A percentile compares a stretch with the other conserved stretches of the same genome.
These are phyloP conservation scores for Ctenodactylus gundi DNA, from an alignment of 2,113 vertebrate genomes.

Conservation along the genomic window DNA sequence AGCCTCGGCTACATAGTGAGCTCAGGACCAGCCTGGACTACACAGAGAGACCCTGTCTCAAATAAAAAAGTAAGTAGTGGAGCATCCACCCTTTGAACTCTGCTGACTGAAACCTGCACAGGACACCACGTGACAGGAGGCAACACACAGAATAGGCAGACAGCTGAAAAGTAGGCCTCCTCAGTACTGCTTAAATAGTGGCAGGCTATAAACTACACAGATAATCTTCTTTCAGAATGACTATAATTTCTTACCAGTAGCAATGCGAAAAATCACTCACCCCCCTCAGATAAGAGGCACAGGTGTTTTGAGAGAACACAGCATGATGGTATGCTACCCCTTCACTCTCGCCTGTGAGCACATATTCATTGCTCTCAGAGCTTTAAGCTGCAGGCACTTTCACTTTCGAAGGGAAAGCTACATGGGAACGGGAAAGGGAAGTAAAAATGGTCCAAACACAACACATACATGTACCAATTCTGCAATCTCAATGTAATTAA, in stretches of 20 bases:
- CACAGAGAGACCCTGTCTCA: no score
- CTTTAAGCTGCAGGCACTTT: not conserved
- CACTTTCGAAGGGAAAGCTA: not conserved
- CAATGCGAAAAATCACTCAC: not conserved
- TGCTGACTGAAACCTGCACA: not conserved
- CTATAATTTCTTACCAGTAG: conserved; percentile 37
- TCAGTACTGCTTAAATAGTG: not conserved
- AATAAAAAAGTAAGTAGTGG: conserved; percentile 24
- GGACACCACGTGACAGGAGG: not conserved
- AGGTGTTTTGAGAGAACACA: not conserved
- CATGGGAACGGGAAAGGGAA: no score
- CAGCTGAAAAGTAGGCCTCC: conserved; percentile 50
- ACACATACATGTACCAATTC: no score
- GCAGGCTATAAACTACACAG: not conserved
- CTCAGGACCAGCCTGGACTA: no score
- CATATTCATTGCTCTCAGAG: not conserved
- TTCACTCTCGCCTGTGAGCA: conserved; percentile 21
- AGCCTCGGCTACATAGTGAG: no score
- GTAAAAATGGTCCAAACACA: no score
- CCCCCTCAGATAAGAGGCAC: not conserved
- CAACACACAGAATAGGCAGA: not conserved
- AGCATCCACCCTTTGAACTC: not conserved
- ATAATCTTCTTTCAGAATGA: conserved; percentile 31
- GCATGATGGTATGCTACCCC: not conserved
- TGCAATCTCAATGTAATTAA: no score